Conservation (phyloP, 1,140 invertebrate species). For the Trichonephila clavipes region DNA sequence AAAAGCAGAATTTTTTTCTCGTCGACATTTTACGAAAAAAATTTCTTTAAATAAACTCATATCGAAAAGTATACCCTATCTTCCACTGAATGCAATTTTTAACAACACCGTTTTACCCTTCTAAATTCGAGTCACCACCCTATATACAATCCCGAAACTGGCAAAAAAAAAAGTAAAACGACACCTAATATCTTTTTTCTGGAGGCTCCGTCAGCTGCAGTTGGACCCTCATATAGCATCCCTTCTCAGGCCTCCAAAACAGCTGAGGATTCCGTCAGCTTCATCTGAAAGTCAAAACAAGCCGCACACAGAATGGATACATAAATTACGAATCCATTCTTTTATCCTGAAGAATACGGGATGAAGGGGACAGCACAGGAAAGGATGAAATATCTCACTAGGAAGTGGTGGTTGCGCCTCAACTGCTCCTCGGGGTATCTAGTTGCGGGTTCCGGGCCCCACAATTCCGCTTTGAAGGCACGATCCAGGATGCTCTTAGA, state of each 20-base stretch:
- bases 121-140: no score
- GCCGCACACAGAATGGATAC: conserved; percentile 30
- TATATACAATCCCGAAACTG: no score
- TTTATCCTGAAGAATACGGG: conserved; percentile 3
- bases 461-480: not conserved
- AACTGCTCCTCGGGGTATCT: conserved; percentile 1
- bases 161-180: no score
- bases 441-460: conserved; percentile 2
- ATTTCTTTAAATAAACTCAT: no score
- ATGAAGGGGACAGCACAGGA: not conserved
- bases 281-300: conserved; percentile 70
- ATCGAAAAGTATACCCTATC: no score
- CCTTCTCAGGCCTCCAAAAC: conserved; percentile 21
- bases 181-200: no score
- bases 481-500: not conserved
- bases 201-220: conserved; percentile 5
- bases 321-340: conserved; percentile 56
- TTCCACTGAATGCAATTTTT: no score
- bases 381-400: conserved; percentile 13
- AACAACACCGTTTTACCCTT: no score
- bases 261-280: conserved; percentile 33
- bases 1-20: no score
- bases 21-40: no score
- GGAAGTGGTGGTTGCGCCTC: conserved; percentile 10
- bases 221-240: conserved; percentile 1